Percentiles rank a stretch among this genome's conserved stretches.
Evolutionary conservation across 1,140 invertebrate species (phyloP).

Genomic region (Rhagoletis pomonella): DNA sequence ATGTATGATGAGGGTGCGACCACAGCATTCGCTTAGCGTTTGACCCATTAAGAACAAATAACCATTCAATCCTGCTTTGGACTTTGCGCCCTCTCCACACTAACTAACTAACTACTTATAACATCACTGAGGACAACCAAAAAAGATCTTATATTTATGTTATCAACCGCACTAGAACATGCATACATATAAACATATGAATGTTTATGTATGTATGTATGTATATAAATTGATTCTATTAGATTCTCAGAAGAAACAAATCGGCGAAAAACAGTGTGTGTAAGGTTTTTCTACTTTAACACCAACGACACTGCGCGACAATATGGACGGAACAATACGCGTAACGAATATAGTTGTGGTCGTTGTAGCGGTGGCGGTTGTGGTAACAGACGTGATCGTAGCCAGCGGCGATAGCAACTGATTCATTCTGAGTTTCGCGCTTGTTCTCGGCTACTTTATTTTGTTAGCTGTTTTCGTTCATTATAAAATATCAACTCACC

Average conservation of each 20-base stretch:
- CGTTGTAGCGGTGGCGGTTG: neutral
- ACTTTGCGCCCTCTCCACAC: neutral
- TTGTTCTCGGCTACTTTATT: conserved; percentile 5
- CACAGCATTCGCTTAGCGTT: conserved; percentile 59
- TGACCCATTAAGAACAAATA: conserved; percentile 57
- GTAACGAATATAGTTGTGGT: neutral
- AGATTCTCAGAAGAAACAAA: too few species aligned
- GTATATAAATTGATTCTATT: neutral
- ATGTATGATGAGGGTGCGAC: conserved; percentile 61
- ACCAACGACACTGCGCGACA: too few species aligned
- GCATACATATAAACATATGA: neutral
- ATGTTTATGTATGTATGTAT: neutral
- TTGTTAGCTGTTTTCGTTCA: conserved; percentile 4
- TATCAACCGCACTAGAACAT: neutral
- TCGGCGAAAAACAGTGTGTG: too few species aligned
- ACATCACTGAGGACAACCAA: neutral
- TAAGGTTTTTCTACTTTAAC: neutral
- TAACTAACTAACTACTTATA: neutral
- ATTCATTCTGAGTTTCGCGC: neutral
- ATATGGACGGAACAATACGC: too few species aligned
- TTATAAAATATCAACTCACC: neutral
- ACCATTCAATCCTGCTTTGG: neutral
- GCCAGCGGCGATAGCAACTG: neutral
- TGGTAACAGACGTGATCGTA: neutral
- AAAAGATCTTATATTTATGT: neutral